These are phyloP conservation scores for Aproaerema taeniolella DNA, from an alignment of 2,888 invertebrate genomes.

Conservation along the genomic window DNA sequence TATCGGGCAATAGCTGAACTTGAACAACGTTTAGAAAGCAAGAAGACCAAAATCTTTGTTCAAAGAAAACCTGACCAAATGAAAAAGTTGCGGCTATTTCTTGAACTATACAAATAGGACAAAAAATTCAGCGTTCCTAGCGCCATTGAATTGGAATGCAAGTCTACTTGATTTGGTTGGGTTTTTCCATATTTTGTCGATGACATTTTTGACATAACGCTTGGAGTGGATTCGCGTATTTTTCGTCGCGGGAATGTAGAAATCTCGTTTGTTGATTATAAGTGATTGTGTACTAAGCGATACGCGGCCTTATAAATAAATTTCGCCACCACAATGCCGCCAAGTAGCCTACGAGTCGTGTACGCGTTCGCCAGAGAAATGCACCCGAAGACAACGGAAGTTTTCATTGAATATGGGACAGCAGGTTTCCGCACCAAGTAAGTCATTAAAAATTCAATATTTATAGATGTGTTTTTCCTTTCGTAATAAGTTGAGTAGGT, in stretches of 20 bases:
- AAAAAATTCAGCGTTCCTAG: too few relatives aligned
- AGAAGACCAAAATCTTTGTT: slow-evolving; percentile 17
- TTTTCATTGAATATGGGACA: slow-evolving; percentile 87
- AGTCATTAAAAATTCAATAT: slow-evolving; percentile 59
- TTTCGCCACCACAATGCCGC: slow-evolving; percentile 66
- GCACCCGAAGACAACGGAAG: slow-evolving; percentile 83
- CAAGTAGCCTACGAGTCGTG: slow-evolving; percentile 80
- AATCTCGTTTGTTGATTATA: slow-evolving; percentile 66
- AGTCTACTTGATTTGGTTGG: slow-evolving; percentile 18
- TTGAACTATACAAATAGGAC: not conserved
- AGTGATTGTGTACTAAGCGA: slow-evolving; percentile 66
- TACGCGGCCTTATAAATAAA: slow-evolving; percentile 66
- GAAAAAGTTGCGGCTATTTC: not conserved
- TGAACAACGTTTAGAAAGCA: too few relatives aligned
- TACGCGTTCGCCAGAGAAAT: slow-evolving; percentile 88
- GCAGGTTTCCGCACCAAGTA: slow-evolving; percentile 91
- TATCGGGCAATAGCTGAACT: slow-evolving; percentile 9
- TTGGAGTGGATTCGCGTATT: too few relatives aligned
- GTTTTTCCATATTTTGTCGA: slow-evolving; percentile 23
- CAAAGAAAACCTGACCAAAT: slow-evolving; percentile 9
- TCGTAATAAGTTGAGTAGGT: slow-evolving; percentile 29
- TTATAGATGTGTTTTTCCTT: slow-evolving; percentile 25
- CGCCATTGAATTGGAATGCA: not conserved
- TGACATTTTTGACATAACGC: slow-evolving; percentile 36
- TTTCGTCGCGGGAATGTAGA: slow-evolving; percentile 65